Evolutionary conservation across 1,140 invertebrate species (phyloP).

Genomic region (Scaptomyza hsui): DNA sequence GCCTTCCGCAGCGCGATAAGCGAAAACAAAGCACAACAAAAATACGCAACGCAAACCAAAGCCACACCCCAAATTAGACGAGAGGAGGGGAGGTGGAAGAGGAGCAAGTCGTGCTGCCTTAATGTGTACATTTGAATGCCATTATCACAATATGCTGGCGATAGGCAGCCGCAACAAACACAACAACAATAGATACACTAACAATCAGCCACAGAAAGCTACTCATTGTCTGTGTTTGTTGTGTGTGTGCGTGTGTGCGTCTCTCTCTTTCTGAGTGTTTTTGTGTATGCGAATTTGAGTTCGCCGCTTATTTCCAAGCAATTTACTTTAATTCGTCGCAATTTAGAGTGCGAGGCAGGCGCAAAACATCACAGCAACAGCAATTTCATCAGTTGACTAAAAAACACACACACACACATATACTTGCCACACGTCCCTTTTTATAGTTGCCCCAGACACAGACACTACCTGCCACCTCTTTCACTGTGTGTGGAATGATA

Average conservation of each 20-base stretch:
- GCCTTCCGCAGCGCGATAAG: slow-evolving; percentile 63
- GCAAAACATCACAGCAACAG: slow-evolving; percentile 35
- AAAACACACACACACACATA: too few species aligned
- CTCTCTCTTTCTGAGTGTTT: slow-evolving; percentile 7
- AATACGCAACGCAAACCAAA: not conserved
- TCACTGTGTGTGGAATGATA: slow-evolving; percentile 42
- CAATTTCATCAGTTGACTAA: slow-evolving; percentile 45
- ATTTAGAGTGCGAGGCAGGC: slow-evolving; percentile 63
- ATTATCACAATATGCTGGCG: slow-evolving; percentile 64
- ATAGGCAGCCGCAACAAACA: slow-evolving; percentile 51
- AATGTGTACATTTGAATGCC: slow-evolving; percentile 81
- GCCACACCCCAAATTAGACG: not conserved
- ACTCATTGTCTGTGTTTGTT: slow-evolving; percentile 64
- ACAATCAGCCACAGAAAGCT: slow-evolving; percentile 51
- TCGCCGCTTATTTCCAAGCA: slow-evolving; percentile 72
- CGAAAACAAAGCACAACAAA: slow-evolving; percentile 1
- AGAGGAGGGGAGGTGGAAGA: not conserved
- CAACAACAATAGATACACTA: slow-evolving; percentile 52
- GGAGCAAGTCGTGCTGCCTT: slow-evolving; percentile 19
- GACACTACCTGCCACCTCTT: not conserved
- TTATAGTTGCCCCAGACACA: slow-evolving; percentile 31
- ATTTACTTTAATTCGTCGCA: slow-evolving; percentile 79
- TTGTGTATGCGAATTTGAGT: slow-evolving; percentile 8
- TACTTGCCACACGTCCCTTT: slow-evolving; percentile 43
- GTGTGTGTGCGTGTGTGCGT: slow-evolving; percentile 7